A percentile compares a stretch with the other conserved stretches of the same genome.
These are phyloP conservation scores for Pseudococcus jackbeardsleyi DNA, from an alignment of 2,888 invertebrate genomes.

Conservation along the genomic window DNA sequence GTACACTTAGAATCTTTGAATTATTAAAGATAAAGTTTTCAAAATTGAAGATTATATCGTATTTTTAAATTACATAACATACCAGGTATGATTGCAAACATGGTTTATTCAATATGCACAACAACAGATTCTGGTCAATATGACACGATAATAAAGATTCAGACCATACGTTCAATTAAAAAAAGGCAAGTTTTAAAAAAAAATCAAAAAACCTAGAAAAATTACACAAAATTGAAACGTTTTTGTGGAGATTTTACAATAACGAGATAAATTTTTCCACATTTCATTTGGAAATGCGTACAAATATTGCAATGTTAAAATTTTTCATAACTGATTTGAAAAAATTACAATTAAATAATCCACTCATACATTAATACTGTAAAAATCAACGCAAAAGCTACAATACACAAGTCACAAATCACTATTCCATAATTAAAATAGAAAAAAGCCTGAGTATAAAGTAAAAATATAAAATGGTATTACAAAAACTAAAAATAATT, in stretches of 20 bases:
- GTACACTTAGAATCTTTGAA: too few species aligned
- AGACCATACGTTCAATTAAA: neutral
- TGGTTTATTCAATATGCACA: neutral
- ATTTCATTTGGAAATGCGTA: neutral
- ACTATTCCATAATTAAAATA: neutral
- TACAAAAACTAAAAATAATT: neutral
- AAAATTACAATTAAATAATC: neutral
- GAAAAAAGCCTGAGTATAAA: neutral
- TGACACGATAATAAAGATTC: neutral
- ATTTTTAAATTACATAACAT: too few species aligned
- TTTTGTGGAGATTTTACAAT: neutral
- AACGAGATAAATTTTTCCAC: neutral
- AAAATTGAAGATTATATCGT: too few species aligned
- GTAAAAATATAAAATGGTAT: conserved; percentile 41
- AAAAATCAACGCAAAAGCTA: neutral
- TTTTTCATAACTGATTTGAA: neutral
- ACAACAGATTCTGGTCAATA: neutral
- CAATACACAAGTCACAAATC: neutral
- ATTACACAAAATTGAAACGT: neutral
- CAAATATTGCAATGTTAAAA: neutral
- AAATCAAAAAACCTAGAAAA: neutral
- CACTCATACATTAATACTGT: conserved; percentile 26
- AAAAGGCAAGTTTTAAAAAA: neutral
- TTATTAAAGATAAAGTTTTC: too few species aligned
- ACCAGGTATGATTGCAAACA: neutral